These are phyloP conservation scores for Upupa epops DNA, from an alignment of 2,113 vertebrate genomes.

Conservation along the genomic window DNA sequence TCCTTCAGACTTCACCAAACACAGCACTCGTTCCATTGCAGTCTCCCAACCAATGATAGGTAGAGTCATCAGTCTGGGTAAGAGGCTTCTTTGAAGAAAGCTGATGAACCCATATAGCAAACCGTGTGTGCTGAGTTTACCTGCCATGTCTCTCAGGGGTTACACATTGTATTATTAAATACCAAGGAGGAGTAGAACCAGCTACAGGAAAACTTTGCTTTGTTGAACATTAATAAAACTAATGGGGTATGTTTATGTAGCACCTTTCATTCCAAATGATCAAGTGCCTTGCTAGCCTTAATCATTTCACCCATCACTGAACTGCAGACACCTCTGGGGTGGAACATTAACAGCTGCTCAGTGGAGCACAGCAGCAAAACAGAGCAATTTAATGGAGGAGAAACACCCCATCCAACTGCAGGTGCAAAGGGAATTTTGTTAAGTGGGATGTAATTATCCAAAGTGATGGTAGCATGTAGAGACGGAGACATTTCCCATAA, in stretches of 20 bases:
- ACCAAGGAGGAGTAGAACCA: neutral
- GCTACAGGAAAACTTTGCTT: slow-evolving; percentile 39
- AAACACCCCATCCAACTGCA: slow-evolving; percentile 14
- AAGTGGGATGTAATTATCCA: slow-evolving; percentile 47
- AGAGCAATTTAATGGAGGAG: slow-evolving; percentile 50
- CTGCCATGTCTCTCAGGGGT: neutral
- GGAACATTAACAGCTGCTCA: slow-evolving; percentile 57
- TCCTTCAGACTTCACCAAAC: neutral
- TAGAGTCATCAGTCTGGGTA: neutral
- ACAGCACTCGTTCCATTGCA: neutral
- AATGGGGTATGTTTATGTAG: slow-evolving; percentile 51
- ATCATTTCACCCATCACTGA: slow-evolving; percentile 59
- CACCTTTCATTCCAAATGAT: slow-evolving; percentile 50
- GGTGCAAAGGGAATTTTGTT: slow-evolving; percentile 39
- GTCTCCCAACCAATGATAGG: neutral
- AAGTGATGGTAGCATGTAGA: neutral
- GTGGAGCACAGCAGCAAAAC: slow-evolving; percentile 44
- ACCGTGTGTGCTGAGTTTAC: neutral
- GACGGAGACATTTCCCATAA: neutral
- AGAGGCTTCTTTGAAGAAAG: neutral
- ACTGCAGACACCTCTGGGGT: slow-evolving; percentile 58
- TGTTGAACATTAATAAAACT: slow-evolving; percentile 55
- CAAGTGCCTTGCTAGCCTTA: slow-evolving; percentile 28
- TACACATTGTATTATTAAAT: neutral
- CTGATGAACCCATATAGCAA: neutral